phyloP scores from a whole-genome alignment of 2,113 vertebrate species.

The Hippocampus comes region DNA sequence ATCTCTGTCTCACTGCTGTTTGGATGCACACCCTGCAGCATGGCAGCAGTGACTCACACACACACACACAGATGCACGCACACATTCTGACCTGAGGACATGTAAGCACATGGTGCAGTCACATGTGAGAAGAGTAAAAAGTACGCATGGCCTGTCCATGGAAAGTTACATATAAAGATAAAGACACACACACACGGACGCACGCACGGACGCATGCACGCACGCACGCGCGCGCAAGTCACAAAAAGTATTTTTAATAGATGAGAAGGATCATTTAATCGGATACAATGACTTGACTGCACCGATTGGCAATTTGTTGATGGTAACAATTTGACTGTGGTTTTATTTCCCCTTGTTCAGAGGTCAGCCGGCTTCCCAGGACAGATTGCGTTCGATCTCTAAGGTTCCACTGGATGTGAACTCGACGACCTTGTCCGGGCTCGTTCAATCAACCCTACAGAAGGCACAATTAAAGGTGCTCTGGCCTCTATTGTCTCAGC shows the following conservation, averaged over 20 bases:
- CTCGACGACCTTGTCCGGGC: conserved; percentile 51
- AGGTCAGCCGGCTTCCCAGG: not conserved
- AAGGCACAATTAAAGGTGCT: conserved; percentile 52
- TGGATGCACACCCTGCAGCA: conserved; percentile 48
- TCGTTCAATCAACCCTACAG: conserved; percentile 46
- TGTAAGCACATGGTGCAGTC: conserved; percentile 24
- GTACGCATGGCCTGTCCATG: conserved; percentile 11
- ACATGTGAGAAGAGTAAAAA: conserved; percentile 23
- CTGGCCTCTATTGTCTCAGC: conserved; percentile 27
- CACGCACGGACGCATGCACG: not conserved
- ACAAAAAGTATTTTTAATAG: conserved; percentile 27
- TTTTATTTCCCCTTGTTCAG: not conserved
- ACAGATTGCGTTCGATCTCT: conserved; percentile 12
- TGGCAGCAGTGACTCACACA: conserved; percentile 42
- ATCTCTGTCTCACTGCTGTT: conserved; percentile 58
- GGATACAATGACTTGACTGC: not conserved
- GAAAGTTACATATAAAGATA: conserved; percentile 1
- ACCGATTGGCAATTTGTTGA: not conserved
- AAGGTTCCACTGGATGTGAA: conserved; percentile 35
- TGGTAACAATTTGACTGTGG: not conserved
- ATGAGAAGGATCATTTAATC: conserved; percentile 33
- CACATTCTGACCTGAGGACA: conserved; percentile 30
- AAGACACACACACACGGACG: not conserved
- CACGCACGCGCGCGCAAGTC: not conserved
- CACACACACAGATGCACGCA: conserved; percentile 15